Evolutionary conservation across 2,797 vertebrate species (phyloP).

Genomic region (Semaprochilodus insignis): DNA sequence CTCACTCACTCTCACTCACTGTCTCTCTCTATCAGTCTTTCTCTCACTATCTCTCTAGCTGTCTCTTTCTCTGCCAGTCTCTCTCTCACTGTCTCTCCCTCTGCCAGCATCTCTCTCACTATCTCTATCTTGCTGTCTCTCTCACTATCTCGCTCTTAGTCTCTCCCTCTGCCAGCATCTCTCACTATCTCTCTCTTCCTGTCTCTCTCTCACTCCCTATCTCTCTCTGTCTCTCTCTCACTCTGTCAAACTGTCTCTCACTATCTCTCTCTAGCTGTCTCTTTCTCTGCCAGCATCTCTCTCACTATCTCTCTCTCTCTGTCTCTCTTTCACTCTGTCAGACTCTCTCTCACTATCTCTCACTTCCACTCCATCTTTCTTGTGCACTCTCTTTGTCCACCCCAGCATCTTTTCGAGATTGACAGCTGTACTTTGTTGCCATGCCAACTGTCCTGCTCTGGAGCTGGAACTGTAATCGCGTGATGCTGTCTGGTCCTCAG

Average conservation of each 20-base stretch:
- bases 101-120: too few species aligned
- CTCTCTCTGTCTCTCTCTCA: too few species aligned
- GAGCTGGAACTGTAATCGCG: slow-evolving; percentile 29
- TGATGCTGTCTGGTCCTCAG: slow-evolving; percentile 34
- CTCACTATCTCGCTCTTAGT: too few species aligned
- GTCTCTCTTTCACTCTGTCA: background rate
- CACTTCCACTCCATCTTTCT: background rate
- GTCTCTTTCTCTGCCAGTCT: background rate
- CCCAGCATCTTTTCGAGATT: slow-evolving; percentile 35
- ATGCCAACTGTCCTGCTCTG: slow-evolving; percentile 38
- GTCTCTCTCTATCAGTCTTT: background rate
- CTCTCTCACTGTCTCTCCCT: too few species aligned
- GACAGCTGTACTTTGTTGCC: slow-evolving; percentile 52
- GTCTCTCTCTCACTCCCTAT: too few species aligned
- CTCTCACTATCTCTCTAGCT: background rate
- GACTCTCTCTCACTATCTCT: background rate
- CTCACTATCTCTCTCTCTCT: background rate
- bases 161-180: too few species aligned
- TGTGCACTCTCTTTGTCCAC: background rate
- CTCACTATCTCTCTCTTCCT: too few species aligned
- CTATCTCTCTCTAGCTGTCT: too few species aligned
- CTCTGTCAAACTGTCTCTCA: too few species aligned
- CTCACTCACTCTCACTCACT: background rate
- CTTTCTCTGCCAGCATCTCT: too few species aligned
- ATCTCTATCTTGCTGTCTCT: too few species aligned